Evolutionary conservation across 2,888 invertebrate genomes (phyloP).

Genomic region (Meloe dianella): DNA sequence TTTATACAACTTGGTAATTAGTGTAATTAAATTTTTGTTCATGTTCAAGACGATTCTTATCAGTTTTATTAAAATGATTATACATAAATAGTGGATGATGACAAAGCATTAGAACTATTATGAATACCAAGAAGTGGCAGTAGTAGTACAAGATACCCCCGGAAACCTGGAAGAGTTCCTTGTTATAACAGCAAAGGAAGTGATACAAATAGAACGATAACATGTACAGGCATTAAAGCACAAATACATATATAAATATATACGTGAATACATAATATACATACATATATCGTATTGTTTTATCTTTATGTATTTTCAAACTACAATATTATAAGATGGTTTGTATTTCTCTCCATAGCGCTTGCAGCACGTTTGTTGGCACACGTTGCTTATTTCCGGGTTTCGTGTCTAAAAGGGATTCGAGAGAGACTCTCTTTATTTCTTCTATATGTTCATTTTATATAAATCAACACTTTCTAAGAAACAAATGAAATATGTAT

Average conservation of each 20-base stretch:
- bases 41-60: neutral
- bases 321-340: constrained; percentile 39
- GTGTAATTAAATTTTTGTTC: constrained; percentile 14
- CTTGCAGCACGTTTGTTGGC: constrained; percentile 51
- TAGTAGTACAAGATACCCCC: constrained; percentile 41
- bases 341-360: constrained; percentile 30
- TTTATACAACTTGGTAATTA: constrained; percentile 17
- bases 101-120: constrained; percentile 44
- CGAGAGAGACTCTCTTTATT: constrained; percentile 23
- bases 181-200: constrained; percentile 44
- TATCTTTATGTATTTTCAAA: constrained; percentile 58
- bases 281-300: constrained; percentile 56
- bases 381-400: constrained; percentile 58
- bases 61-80: neutral
- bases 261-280: neutral
- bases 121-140: constrained; percentile 41
- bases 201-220: constrained; percentile 55
- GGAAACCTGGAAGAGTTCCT: constrained; percentile 42
- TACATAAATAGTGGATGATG: constrained; percentile 30
- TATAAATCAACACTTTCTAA: constrained; percentile 37
- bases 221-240: constrained; percentile 41
- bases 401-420: constrained; percentile 39
- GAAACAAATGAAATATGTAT: neutral
- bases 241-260: neutral
- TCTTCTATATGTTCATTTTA: constrained; percentile 23